These are phyloP conservation scores for Cartodere bifasciata DNA, from an alignment of 2,888 invertebrate species.

Conservation along the genomic window DNA sequence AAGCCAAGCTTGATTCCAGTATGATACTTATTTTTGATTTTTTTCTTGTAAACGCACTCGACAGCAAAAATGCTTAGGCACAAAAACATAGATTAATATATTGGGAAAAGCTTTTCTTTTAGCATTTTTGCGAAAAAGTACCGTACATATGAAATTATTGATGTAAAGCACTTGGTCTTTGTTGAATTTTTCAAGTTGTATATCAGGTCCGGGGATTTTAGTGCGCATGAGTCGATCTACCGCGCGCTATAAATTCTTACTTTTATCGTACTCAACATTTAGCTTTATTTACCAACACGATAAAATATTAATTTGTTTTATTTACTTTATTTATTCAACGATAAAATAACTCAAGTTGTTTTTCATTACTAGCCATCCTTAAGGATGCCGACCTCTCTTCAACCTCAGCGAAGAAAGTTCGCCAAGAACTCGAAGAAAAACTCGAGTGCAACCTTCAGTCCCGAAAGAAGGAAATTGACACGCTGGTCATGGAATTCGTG, in stretches of 20 bases:
- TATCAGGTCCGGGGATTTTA: no score
- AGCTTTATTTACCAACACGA: no score
- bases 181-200: no score
- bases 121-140: no score
- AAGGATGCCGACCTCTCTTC: constrained; percentile 75
- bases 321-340: no score
- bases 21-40: neutral
- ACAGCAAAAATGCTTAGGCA: neutral
- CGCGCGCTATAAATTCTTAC: no score
- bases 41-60: neutral
- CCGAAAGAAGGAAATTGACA: constrained; percentile 79
- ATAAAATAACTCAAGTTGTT: no score
- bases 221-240: no score
- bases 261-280: no score
- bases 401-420: constrained; percentile 80
- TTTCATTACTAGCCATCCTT: constrained; percentile 73
- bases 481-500: constrained; percentile 70
- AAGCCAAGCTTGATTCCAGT: neutral
- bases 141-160: no score
- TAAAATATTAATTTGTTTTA: no score
- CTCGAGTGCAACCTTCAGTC: constrained; percentile 60
- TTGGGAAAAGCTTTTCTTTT: neutral
- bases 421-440: constrained; percentile 72
- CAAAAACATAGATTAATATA: neutral
- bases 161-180: no score